These are phyloP conservation scores for Anagrus nilaparvatae DNA, from an alignment of 1,140 invertebrate species.

Conservation along the genomic window DNA sequence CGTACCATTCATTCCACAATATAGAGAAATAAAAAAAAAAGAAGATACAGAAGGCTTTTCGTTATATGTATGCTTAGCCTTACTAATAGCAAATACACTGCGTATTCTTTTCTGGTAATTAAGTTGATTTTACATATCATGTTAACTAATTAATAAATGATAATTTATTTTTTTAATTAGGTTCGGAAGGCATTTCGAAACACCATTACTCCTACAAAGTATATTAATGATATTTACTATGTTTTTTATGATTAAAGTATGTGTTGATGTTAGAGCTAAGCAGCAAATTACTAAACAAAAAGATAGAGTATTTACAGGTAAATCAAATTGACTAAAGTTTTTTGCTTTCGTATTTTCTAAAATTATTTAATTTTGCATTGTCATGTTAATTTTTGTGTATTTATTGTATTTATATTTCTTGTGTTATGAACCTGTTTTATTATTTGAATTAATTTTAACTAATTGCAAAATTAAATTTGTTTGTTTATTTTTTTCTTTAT, in stretches of 20 bases:
- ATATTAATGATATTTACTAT: constrained; percentile 95
- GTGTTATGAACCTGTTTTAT: too few relatives aligned
- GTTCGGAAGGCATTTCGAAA: constrained; percentile 96
- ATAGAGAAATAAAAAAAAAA: constrained; percentile 79
- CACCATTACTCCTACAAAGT: constrained; percentile 90
- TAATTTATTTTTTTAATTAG: constrained; percentile 46
- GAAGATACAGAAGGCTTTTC: constrained; percentile 94
- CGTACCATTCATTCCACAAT: constrained; percentile 83
- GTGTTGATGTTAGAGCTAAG: constrained; percentile 76
- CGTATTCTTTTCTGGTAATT: constrained; percentile 96
- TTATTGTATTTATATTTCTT: background rate
- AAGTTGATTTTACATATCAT: constrained; percentile 4
- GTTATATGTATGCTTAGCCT: constrained; percentile 86
- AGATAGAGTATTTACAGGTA: constrained; percentile 80
- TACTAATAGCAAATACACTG: constrained; percentile 91
- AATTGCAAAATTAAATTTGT: background rate
- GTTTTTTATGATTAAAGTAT: constrained; percentile 91
- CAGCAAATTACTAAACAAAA: constrained; percentile 68
- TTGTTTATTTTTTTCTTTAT: background rate
- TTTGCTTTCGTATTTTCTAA: background rate
- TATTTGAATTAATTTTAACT: constrained; percentile 1
- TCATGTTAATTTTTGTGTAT: background rate
- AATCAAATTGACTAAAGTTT: too few relatives aligned
- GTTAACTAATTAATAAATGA: background rate
- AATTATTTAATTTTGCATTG: background rate